phyloP scores from a whole-genome alignment of 2,113 vertebrate species.

The Alexandromys fortis region DNA sequence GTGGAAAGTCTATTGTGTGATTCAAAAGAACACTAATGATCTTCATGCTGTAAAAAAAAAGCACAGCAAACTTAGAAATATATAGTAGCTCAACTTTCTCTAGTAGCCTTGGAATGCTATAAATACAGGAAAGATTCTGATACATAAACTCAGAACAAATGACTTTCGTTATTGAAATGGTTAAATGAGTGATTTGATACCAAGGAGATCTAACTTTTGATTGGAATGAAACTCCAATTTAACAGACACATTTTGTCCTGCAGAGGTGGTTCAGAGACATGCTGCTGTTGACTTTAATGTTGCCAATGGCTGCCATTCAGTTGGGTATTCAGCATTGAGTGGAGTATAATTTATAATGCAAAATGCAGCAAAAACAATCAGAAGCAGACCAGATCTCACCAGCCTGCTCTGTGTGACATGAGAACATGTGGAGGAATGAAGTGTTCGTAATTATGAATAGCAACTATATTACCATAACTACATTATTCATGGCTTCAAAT shows the following conservation, averaged over 20 bases:
- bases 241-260: background rate
- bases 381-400: constrained; percentile 75
- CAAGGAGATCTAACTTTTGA: constrained; percentile 3
- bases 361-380: constrained; percentile 78
- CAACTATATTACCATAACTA: constrained; percentile 80
- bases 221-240: constrained; percentile 20
- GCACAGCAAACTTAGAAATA: background rate
- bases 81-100: background rate
- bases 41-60: background rate
- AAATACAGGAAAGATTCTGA: background rate
- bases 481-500: constrained; percentile 83
- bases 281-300: background rate
- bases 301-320: background rate
- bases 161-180: background rate
- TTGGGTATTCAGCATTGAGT: constrained; percentile 15
- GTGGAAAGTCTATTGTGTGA: background rate
- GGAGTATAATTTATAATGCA: constrained; percentile 76
- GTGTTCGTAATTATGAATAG: constrained; percentile 81
- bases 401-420: constrained; percentile 81
- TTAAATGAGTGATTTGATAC: background rate
- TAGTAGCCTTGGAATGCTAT: background rate
- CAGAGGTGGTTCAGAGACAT: background rate
- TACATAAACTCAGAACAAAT: background rate
- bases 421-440: constrained; percentile 81
- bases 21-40: background rate